Percentiles rank a stretch among this genome's conserved stretches.
Evolutionary conservation across 1,140 invertebrate genomes (phyloP).

Genomic region (Aradophagus sp.): DNA sequence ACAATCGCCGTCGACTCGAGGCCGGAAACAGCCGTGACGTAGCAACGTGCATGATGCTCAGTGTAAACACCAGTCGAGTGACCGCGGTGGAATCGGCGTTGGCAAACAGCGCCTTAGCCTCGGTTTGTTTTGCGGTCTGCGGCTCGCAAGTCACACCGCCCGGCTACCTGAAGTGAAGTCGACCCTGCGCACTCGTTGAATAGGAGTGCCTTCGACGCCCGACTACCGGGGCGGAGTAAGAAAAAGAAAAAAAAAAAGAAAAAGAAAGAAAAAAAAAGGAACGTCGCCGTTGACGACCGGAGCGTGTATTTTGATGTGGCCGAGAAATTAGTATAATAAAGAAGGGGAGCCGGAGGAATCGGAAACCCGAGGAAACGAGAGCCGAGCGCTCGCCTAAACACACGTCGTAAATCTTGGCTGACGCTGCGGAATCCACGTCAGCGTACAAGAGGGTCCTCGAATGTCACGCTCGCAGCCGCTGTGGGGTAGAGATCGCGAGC

Average conservation of each 20-base stretch:
- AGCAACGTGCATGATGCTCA: conserved; percentile 13
- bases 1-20: conserved; percentile 27
- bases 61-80: conserved; percentile 25
- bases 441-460: conserved; percentile 49
- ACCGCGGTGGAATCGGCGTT: conserved; percentile 8
- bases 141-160: conserved; percentile 49
- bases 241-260: conserved; percentile 64
- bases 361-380: conserved; percentile 18
- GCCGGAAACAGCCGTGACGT: conserved; percentile 32
- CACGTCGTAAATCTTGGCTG: conserved; percentile 73
- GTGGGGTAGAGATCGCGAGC: conserved; percentile 30
- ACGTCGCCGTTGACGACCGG: conserved; percentile 43
- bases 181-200: conserved; percentile 66
- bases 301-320: conserved; percentile 72
- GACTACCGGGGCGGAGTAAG: conserved; percentile 68
- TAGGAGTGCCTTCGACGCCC: conserved; percentile 65
- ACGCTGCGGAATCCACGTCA: too few species aligned
- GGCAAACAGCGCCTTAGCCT: conserved; percentile 43
- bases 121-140: conserved; percentile 56
- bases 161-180: conserved; percentile 65
- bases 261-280: too few species aligned
- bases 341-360: conserved; percentile 44
- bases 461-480: conserved; percentile 38
- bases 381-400: conserved; percentile 67
- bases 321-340: conserved; percentile 76